Evolutionary conservation across 2,113 vertebrate species (phyloP), one percentile per base, ranked within the genome.

Genomic region (Ranitomeya variabilis): DNA sequence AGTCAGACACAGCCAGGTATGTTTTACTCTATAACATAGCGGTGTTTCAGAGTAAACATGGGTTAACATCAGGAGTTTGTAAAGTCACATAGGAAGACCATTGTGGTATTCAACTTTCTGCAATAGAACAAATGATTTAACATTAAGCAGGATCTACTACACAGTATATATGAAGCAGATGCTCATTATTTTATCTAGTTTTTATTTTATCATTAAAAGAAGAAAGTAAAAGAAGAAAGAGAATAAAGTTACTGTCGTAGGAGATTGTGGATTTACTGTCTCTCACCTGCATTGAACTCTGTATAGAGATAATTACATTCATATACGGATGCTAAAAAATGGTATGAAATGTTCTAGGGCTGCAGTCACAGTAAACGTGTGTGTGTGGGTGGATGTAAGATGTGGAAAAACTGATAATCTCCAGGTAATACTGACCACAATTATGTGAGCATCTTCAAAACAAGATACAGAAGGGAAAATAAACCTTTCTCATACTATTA

Each of bases 341-440:
- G n/a, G 54, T 7, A 69, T 60, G n/a, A 82, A 64, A 83, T 80
- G 67, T 83, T 76, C 66, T 31, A 59, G 59, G 80, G 55, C 80
- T 83, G 18, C 26, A 26, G 37, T 57, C 31, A 45, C 51, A 80
- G 26, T 57, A 79, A 60, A 67, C n/a, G 45, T 51, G 59, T 88
- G 59, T 88, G 71, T 18, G 87, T 88, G 80, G 80, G 87, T 11
- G 80, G 80, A 62, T 74, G 67, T 23, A n/a, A 57, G 79, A 74
- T 21, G 64, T 26, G 79, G 62, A 80, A 11, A 57, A 74, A 37
- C 57, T 26, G 19, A 83, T 23, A 31, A 87, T 71, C 12, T 79
- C 23, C 45, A 52, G 77, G 14, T 76, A 76, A 26, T 52, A 71
- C 55, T 76, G 67, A 66, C 80, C 80, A 83, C 37, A 62, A 83